Conservation (phyloP, 1,140 invertebrate species). For the Medauroidea extradentata region DNA sequence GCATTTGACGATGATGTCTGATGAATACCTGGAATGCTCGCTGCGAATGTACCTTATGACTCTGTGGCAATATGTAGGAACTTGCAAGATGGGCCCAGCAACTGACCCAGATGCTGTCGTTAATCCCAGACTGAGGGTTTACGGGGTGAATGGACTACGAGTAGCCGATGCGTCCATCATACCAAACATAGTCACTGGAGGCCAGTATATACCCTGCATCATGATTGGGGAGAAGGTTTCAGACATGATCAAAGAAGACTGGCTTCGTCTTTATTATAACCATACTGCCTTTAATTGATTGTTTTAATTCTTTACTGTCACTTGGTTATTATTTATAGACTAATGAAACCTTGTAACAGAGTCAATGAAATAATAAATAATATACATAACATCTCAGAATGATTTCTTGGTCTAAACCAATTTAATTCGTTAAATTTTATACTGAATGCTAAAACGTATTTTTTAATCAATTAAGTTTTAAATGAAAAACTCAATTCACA, state of each 20-base stretch:
- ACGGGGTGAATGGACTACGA: constrained; percentile 24
- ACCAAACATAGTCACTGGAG: constrained; percentile 33
- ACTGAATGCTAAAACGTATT: too few relatives aligned
- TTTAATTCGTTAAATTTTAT: too few relatives aligned
- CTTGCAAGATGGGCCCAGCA: constrained; percentile 41
- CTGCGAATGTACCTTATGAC: constrained; percentile 30
- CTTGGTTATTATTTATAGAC: too few relatives aligned
- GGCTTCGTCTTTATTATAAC: too few relatives aligned
- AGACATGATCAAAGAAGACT: constrained; percentile 51
- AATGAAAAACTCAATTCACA: too few relatives aligned
- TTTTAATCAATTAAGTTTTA: too few relatives aligned
- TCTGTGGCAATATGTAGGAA: constrained; percentile 28
- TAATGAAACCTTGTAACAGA: too few relatives aligned
- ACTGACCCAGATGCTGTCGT: constrained; percentile 21
- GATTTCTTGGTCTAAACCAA: too few relatives aligned
- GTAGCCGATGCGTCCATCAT: constrained; percentile 33
- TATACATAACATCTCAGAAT: too few relatives aligned
- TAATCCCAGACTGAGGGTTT: constrained; percentile 32
- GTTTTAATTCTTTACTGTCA: too few relatives aligned
- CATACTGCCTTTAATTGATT: too few relatives aligned
- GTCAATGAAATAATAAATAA: too few relatives aligned
- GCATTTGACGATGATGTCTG: constrained; percentile 26
- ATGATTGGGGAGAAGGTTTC: constrained; percentile 56
- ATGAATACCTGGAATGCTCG: constrained; percentile 15
- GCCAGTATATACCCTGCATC: constrained; percentile 47